These are phyloP conservation scores for Enteromius afrohamiltoni DNA, from an alignment of 2,797 vertebrate species.

Conservation along the genomic window DNA sequence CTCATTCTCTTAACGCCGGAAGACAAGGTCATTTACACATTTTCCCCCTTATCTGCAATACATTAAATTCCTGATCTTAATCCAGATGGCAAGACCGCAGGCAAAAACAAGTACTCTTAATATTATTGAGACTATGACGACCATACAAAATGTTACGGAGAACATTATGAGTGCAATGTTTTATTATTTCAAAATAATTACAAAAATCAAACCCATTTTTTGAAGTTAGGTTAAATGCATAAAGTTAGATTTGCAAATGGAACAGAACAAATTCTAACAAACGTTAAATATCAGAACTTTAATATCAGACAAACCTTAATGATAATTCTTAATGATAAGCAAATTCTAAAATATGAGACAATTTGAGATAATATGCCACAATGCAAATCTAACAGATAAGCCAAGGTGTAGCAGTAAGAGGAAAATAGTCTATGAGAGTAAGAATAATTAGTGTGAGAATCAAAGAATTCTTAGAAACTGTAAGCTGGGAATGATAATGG, in stretches of 20 bases:
- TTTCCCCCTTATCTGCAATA: background rate
- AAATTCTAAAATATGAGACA: slow-evolving; percentile 1
- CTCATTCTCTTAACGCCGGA: slow-evolving; percentile 65
- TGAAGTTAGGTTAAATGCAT: background rate
- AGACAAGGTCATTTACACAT: background rate
- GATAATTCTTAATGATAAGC: background rate
- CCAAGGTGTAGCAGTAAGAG: background rate
- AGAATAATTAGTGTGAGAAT: background rate
- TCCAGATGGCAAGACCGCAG: background rate
- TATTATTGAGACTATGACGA: background rate
- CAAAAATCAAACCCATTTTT: background rate
- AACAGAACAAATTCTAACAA: background rate
- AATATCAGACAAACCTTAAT: background rate
- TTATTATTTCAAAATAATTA: too few species aligned
- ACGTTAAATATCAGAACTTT: background rate
- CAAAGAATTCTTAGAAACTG: background rate
- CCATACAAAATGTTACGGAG: background rate
- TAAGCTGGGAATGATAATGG: background rate
- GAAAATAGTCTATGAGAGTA: background rate
- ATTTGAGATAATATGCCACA: background rate
- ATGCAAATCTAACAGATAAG: background rate
- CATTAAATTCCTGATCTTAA: background rate
- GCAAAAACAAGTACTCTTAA: background rate
- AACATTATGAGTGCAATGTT: background rate
- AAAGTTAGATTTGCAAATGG: background rate